A percentile compares a stretch with the other conserved stretches of the same genome.
phyloP scores from a whole-genome alignment of 2,888 invertebrate genomes.

The Polydrusus pterygomalis region DNA sequence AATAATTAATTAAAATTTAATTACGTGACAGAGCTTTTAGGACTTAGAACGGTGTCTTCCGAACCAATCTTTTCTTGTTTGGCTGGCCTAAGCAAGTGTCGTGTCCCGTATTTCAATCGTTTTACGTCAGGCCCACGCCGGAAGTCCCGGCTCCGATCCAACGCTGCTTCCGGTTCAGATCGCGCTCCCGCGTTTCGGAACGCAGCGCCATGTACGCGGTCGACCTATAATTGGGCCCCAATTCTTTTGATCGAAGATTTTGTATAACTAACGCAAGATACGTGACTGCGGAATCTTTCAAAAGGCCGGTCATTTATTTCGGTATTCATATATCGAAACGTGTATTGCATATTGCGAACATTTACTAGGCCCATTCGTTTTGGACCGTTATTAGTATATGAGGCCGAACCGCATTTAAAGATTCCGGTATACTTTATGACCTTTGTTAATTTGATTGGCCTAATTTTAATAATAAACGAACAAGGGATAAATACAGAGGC shows the following conservation, averaged over 20 bases:
- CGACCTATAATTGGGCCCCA: constrained; percentile 44
- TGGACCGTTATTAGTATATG: constrained; percentile 4
- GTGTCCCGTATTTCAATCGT: constrained; percentile 56
- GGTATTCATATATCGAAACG: constrained; percentile 12
- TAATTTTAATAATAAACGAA: too few species aligned
- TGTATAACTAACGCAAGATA: constrained; percentile 16
- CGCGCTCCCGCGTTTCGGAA: constrained; percentile 38
- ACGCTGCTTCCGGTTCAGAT: constrained; percentile 46
- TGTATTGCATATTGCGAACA: constrained; percentile 22
- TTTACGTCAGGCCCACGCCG: constrained; percentile 40
- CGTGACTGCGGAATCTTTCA: constrained; percentile 10
- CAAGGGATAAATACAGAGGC: too few species aligned
- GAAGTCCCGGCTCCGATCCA: constrained; percentile 58
- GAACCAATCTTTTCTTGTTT: constrained; percentile 30
- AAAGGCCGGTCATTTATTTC: constrained; percentile 19
- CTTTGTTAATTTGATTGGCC: too few species aligned
- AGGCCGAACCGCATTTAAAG: background rate
- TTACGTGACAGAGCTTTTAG: constrained; percentile 14
- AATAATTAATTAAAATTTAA: constrained; percentile 18
- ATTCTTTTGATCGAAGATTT: constrained; percentile 27
- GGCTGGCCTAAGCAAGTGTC: constrained; percentile 40
- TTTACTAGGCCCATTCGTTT: constrained; percentile 13
- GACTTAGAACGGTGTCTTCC: constrained; percentile 14
- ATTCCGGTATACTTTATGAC: too few species aligned
- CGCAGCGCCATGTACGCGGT: constrained; percentile 65